Conservation (phyloP, 2,888 invertebrate species). For the Hoplodrina blanda region DNA sequence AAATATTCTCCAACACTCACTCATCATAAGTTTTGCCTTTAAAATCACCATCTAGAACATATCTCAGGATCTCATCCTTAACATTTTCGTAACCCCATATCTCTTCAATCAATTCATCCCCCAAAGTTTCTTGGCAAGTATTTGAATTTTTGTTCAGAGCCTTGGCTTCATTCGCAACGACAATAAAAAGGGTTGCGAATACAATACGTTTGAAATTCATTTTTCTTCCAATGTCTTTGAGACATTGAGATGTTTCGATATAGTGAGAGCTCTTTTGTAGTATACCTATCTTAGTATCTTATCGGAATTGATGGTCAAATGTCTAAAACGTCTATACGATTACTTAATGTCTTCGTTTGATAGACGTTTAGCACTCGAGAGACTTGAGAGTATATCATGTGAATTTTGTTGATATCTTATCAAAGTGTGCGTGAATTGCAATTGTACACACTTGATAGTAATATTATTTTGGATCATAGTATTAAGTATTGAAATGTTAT, state of each 20-base stretch:
- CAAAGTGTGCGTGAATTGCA: constrained; percentile 54
- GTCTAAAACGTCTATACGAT: constrained; percentile 66
- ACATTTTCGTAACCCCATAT: constrained; percentile 90
- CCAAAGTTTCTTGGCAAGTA: constrained; percentile 80
- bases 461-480: constrained; percentile 21
- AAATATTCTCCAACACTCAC: constrained; percentile 72
- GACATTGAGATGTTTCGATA: constrained; percentile 69
- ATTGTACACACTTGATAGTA: constrained; percentile 41
- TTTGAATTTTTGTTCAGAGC: constrained; percentile 71
- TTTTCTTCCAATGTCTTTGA: constrained; percentile 61
- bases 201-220: constrained; percentile 73
- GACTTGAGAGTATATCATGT: constrained; percentile 52
- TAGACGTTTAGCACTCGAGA: constrained; percentile 63
- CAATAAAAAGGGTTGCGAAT: constrained; percentile 70
- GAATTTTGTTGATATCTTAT: constrained; percentile 65
- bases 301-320: constrained; percentile 61
- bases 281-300: constrained; percentile 64
- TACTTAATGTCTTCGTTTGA: constrained; percentile 63
- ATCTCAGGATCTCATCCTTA: constrained; percentile 88
- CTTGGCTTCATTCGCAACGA: constrained; percentile 73
- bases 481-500: constrained; percentile 28
- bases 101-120: constrained; percentile 88
- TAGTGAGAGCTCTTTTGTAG: constrained; percentile 67
- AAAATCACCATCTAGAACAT: constrained; percentile 88
- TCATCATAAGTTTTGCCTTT: constrained; percentile 90